These are phyloP conservation scores for Tragelaphus oryx DNA, from an alignment of 2,797 vertebrate genomes.

Conservation along the genomic window DNA sequence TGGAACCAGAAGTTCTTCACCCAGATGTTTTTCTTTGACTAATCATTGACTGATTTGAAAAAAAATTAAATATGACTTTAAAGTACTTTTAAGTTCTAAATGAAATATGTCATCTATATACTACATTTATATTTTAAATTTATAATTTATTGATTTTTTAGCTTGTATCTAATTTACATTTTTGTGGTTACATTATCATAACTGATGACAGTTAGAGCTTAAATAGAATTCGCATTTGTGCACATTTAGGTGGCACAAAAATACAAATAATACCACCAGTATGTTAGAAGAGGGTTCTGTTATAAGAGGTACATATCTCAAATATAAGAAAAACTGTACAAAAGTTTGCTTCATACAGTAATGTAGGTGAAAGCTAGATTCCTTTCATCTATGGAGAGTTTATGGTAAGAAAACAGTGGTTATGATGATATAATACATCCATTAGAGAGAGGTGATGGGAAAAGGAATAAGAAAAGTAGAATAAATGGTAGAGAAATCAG, in stretches of 20 bases:
- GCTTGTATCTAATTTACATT: background rate
- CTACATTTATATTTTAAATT: background rate
- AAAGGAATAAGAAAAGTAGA: background rate
- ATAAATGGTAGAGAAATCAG: background rate
- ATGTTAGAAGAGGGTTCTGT: background rate
- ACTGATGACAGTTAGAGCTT: background rate
- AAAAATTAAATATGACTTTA: background rate
- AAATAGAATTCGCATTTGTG: background rate
- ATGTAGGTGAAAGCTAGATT: background rate
- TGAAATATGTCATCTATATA: background rate
- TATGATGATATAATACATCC: background rate
- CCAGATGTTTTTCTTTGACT: background rate
- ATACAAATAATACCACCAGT: background rate
- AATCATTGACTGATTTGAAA: background rate
- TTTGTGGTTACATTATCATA: background rate
- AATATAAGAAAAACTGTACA: background rate
- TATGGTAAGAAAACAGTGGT: background rate
- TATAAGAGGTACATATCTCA: background rate
- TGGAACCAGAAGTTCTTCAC: background rate
- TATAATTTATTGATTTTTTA: background rate
- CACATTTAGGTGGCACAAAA: slow-evolving; percentile 11
- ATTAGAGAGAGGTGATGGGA: background rate
- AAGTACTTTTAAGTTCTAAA: slow-evolving; percentile 10
- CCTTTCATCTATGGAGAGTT: background rate
- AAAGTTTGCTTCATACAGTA: background rate